These are phyloP conservation scores for Hypselothyrea guttata DNA, from an alignment of 2,888 invertebrate genomes.

Conservation along the genomic window DNA sequence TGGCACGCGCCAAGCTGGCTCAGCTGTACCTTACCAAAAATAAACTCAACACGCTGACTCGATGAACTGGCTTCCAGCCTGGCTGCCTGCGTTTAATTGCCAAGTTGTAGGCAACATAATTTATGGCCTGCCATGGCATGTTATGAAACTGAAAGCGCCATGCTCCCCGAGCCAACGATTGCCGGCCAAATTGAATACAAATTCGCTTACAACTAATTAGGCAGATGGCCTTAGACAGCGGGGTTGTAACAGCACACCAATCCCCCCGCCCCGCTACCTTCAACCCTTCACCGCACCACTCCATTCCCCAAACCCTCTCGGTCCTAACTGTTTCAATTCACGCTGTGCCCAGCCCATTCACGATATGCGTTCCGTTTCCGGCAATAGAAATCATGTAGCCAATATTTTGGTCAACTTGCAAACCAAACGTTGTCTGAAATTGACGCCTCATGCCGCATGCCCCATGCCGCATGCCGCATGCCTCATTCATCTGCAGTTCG, in stretches of 20 bases:
- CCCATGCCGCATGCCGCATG: background rate
- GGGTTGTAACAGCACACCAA: too few relatives aligned
- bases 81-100: conserved; percentile 57
- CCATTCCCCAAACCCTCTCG: background rate
- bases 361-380: background rate
- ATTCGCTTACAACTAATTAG: conserved; percentile 73
- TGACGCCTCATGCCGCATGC: conserved; percentile 25
- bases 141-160: conserved; percentile 37
- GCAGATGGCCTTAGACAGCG: conserved; percentile 30
- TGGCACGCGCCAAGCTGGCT: conserved; percentile 27
- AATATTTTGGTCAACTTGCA: too few relatives aligned
- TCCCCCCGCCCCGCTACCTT: background rate
- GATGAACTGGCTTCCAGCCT: background rate
- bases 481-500: too few relatives aligned
- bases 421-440: conserved; percentile 52
- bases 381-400: conserved; percentile 20
- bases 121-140: conserved; percentile 62
- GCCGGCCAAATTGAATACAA: conserved; percentile 65
- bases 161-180: conserved; percentile 4
- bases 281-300: background rate
- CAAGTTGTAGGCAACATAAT: conserved; percentile 73
- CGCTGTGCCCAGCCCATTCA: conserved; percentile 3
- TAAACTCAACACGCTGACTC: background rate
- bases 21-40: background rate
- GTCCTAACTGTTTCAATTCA: conserved; percentile 26